phyloP scores from a whole-genome alignment of 1,140 invertebrate species.

The Xylocopa sonorina region DNA sequence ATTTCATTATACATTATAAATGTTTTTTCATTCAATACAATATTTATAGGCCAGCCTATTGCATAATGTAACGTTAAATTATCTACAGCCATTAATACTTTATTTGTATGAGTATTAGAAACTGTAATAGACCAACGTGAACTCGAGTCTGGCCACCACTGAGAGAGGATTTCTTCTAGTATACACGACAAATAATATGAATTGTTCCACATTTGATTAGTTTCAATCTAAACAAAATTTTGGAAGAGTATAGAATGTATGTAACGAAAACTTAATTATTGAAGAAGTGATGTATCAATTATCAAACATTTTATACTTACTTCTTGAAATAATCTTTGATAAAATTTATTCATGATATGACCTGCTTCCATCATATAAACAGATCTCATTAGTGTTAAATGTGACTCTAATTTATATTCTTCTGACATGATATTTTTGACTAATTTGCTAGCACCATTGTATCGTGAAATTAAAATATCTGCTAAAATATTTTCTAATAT shows the following conservation, averaged over 20 bases:
- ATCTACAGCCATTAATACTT: slow-evolving; percentile 81
- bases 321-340: slow-evolving; percentile 83
- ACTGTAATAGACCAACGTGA: slow-evolving; percentile 78
- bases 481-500: slow-evolving; percentile 78
- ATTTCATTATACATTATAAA: slow-evolving; percentile 84
- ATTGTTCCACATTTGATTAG: slow-evolving; percentile 78
- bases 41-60: slow-evolving; percentile 83
- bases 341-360: slow-evolving; percentile 85
- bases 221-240: slow-evolving; percentile 78
- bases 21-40: slow-evolving; percentile 82
- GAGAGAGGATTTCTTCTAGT: slow-evolving; percentile 82
- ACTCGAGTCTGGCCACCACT: slow-evolving; percentile 80
- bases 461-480: slow-evolving; percentile 78
- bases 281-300: not conserved
- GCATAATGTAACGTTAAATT: slow-evolving; percentile 82
- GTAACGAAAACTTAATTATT: slow-evolving; percentile 56
- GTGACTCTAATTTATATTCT: slow-evolving; percentile 81
- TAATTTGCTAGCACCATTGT: slow-evolving; percentile 80
- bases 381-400: slow-evolving; percentile 81
- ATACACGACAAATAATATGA: slow-evolving; percentile 80
- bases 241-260: slow-evolving; percentile 28
- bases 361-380: slow-evolving; percentile 85
- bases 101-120: slow-evolving; percentile 65
- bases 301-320: slow-evolving; percentile 69
- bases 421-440: slow-evolving; percentile 81